These are phyloP conservation scores for Pterostichus madidus DNA, from an alignment of 2,888 invertebrate species.

Conservation along the genomic window DNA sequence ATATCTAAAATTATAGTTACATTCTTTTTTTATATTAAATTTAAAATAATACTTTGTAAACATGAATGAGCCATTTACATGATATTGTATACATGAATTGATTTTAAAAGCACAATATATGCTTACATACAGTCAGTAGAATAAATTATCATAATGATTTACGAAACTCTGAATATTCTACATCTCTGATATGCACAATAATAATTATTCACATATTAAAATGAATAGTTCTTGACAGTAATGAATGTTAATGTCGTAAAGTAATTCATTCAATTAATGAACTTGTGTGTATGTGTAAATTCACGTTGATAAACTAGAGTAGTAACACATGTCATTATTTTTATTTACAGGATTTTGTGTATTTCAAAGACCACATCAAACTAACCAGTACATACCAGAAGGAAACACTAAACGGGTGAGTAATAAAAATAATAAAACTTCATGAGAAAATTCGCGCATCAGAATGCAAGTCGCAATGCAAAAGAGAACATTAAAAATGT, in stretches of 20 bases:
- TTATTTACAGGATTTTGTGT: constrained; percentile 85
- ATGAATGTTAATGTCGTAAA: background rate
- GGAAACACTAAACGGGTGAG: constrained; percentile 92
- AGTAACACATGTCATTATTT: background rate
- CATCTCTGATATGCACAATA: background rate
- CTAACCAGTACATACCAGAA: constrained; percentile 91
- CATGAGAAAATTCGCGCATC: background rate
- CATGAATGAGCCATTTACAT: no score
- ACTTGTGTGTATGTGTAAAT: constrained; percentile 7
- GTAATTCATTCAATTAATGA: constrained; percentile 35
- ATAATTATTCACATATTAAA: constrained; percentile 39
- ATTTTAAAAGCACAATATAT: no score
- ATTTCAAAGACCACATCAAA: constrained; percentile 89
- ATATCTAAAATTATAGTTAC: no score
- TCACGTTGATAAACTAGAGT: no score
- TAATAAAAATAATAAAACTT: constrained; percentile 68
- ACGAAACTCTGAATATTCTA: constrained; percentile 18
- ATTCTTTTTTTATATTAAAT: no score
- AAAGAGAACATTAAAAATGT: no score
- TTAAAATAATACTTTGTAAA: no score
- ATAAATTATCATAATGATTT: constrained; percentile 37
- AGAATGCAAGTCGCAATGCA: no score
- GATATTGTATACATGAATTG: no score
- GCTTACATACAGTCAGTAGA: background rate
- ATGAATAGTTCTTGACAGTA: constrained; percentile 20